A percentile compares a stretch with the other conserved stretches of the same genome.
These are phyloP conservation scores for Augochlorella aurata DNA, from an alignment of 2,888 invertebrate genomes.

Conservation along the genomic window DNA sequence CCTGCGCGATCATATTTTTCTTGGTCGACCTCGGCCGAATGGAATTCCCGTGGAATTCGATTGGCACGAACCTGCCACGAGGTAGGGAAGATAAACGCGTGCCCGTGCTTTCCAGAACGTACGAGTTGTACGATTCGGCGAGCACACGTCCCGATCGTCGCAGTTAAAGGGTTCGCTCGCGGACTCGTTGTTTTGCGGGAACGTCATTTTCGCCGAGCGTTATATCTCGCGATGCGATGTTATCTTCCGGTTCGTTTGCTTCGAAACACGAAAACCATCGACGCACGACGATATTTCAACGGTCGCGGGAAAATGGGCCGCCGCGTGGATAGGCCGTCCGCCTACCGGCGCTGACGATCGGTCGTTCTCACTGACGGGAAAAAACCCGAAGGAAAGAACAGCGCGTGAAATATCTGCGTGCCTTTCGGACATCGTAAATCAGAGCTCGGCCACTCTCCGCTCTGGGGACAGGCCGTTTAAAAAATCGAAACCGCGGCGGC, in stretches of 20 bases:
- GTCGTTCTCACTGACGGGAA: slow-evolving; percentile 13
- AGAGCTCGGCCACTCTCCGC: slow-evolving; percentile 26
- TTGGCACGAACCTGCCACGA: background rate
- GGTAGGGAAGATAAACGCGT: background rate
- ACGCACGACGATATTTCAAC: slow-evolving; percentile 54
- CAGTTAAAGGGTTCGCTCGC: slow-evolving; percentile 1
- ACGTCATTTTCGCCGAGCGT: background rate
- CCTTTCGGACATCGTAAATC: slow-evolving; percentile 60
- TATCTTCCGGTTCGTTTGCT: slow-evolving; percentile 36
- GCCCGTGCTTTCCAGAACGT: background rate
- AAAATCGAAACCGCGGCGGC: slow-evolving; percentile 52
- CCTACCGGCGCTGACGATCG: slow-evolving; percentile 44
- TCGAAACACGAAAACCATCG: slow-evolving; percentile 33
- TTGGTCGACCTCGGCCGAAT: background rate
- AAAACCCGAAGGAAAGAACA: background rate
- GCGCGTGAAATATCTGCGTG: slow-evolving; percentile 48
- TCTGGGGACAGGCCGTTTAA: slow-evolving; percentile 33
- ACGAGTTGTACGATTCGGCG: background rate
- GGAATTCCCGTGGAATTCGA: slow-evolving; percentile 2
- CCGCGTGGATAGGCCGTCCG: slow-evolving; percentile 5
- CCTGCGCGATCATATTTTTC: background rate
- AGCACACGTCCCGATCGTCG: background rate
- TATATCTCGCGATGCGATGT: slow-evolving; percentile 9
- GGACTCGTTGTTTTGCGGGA: background rate
- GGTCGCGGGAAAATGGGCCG: slow-evolving; percentile 26